A percentile compares a stretch with the other conserved stretches of the same genome.
phyloP scores from a whole-genome alignment of 2,888 invertebrate genomes.

The Cremastinae sp. region DNA sequence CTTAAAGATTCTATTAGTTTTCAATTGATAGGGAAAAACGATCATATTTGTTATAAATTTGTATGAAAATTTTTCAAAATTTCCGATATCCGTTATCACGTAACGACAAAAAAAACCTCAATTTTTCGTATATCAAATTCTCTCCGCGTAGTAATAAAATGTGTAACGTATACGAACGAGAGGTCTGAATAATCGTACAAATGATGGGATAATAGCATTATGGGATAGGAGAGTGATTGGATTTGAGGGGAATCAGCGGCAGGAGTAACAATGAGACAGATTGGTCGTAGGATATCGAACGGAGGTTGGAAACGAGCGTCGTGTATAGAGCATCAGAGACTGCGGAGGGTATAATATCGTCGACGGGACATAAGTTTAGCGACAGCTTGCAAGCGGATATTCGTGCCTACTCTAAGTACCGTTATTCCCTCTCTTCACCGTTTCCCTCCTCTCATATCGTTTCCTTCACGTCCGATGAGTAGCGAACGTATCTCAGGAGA shows the following conservation, averaged over 20 bases:
- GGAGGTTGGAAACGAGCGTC: neutral
- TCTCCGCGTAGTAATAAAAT: too few relatives aligned
- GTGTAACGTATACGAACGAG: too few relatives aligned
- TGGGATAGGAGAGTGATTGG: slow-evolving; percentile 10
- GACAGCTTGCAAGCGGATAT: slow-evolving; percentile 79
- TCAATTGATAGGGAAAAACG: too few relatives aligned
- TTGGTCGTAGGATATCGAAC: slow-evolving; percentile 12
- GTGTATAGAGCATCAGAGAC: slow-evolving; percentile 56
- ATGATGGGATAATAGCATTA: too few relatives aligned
- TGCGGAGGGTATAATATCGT: slow-evolving; percentile 50
- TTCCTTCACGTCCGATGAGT: slow-evolving; percentile 4
- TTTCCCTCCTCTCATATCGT: slow-evolving; percentile 54
- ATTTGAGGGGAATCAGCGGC: slow-evolving; percentile 66
- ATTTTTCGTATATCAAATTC: too few relatives aligned
- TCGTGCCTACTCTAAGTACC: slow-evolving; percentile 76
- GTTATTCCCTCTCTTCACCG: slow-evolving; percentile 69
- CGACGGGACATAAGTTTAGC: slow-evolving; percentile 59
- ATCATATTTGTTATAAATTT: too few relatives aligned
- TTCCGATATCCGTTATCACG: too few relatives aligned
- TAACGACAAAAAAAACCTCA: too few relatives aligned
- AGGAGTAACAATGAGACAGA: slow-evolving; percentile 65
- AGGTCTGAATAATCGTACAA: too few relatives aligned
- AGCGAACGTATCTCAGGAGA: slow-evolving; percentile 51
- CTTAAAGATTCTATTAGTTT: too few relatives aligned
- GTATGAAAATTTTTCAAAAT: too few relatives aligned